Evolutionary conservation across 2,888 invertebrate species (phyloP).

Genomic region (Gymnoscelis rufifasciata): DNA sequence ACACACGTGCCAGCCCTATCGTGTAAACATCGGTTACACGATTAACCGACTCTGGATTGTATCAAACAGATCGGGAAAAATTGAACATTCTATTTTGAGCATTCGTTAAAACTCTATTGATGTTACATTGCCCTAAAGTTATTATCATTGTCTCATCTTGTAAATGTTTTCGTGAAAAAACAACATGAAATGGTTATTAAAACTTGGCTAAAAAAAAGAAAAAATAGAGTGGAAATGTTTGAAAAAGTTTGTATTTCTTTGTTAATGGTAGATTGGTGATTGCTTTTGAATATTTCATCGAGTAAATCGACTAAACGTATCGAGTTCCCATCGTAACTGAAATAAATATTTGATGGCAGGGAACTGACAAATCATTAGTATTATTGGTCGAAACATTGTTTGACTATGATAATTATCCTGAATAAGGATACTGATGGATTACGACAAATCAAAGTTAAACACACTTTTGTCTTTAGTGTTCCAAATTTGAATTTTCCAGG

Average conservation of each 20-base stretch:
- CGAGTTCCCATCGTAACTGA: constrained; percentile 44
- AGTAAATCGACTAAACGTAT: constrained; percentile 39
- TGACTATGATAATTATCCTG: constrained; percentile 23
- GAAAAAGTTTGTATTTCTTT: constrained; percentile 44
- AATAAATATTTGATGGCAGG: constrained; percentile 40
- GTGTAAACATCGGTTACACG: constrained; percentile 48
- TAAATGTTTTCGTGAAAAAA: constrained; percentile 1
- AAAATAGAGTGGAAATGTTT: constrained; percentile 44
- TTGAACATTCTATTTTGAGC: too few relatives aligned
- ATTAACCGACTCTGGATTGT: constrained; percentile 19
- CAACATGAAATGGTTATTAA: constrained; percentile 16
- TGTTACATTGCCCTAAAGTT: not conserved
- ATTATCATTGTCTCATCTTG: not conserved
- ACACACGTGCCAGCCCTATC: constrained; percentile 43
- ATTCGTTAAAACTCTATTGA: constrained; percentile 3
- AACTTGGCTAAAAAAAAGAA: constrained; percentile 19
- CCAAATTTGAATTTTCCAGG: too few relatives aligned
- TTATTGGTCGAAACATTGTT: constrained; percentile 37
- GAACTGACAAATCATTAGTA: constrained; percentile 40
- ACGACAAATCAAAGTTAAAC: not conserved
- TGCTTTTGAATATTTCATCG: constrained; percentile 55
- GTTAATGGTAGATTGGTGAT: constrained; percentile 43
- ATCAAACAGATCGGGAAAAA: constrained; percentile 16
- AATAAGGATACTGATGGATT: constrained; percentile 6
- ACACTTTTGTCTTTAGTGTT: too few relatives aligned